Percentiles rank a stretch among this genome's conserved stretches.
Evolutionary conservation across 2,113 vertebrate species (phyloP).

Genomic region (Neomonachus schauinslandi): DNA sequence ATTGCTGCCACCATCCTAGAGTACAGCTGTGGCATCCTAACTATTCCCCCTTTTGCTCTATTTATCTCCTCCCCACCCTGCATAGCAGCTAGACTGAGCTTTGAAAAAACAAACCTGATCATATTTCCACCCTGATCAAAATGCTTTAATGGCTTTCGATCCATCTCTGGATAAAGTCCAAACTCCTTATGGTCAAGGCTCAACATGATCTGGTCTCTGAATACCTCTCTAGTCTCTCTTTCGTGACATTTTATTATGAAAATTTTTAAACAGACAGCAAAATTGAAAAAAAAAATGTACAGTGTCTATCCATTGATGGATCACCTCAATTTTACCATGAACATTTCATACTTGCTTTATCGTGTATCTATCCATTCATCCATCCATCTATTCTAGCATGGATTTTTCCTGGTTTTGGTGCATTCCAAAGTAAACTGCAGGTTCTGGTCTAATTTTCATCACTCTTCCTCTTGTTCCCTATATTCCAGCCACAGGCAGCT

Average conservation of each 20-base stretch:
- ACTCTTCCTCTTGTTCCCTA: background rate
- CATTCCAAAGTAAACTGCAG: background rate
- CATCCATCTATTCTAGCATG: background rate
- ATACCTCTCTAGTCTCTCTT: background rate
- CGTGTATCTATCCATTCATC: background rate
- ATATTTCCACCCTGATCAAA: background rate
- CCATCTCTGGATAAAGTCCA: conserved; percentile 60
- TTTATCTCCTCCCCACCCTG: background rate
- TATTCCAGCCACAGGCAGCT: background rate
- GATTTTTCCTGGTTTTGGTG: background rate
- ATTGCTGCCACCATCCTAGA: background rate
- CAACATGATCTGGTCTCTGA: background rate
- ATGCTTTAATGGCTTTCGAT: conserved; percentile 69
- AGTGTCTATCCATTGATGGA: background rate
- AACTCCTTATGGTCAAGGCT: conserved; percentile 31
- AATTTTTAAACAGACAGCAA: background rate
- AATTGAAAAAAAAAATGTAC: background rate
- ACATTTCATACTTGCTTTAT: background rate
- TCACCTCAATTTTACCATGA: background rate
- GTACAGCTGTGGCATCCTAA: background rate
- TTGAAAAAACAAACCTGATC: conserved; percentile 35
- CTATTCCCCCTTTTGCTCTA: background rate
- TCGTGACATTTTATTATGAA: background rate
- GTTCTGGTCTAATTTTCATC: background rate
- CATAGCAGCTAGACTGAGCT: background rate